phyloP scores from a whole-genome alignment of 2,113 vertebrate genomes.

The Psilopogon haemacephalus region DNA sequence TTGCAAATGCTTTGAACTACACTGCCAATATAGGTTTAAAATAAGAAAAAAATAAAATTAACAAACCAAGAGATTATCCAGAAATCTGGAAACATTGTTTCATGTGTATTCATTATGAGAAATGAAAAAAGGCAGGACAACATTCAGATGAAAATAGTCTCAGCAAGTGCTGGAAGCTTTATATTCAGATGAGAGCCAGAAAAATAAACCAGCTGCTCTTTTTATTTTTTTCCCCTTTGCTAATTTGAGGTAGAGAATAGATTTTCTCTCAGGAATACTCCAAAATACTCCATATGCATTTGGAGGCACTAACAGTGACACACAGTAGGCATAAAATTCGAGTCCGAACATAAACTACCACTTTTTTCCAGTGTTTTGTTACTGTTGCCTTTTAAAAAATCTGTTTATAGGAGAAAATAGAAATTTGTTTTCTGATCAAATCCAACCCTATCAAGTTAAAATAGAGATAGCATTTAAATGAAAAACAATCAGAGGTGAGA shows the following conservation, averaged over 20 bases:
- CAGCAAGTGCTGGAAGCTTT: not conserved
- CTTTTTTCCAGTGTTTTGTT: not conserved
- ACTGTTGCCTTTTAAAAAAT: not conserved
- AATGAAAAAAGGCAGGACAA: not conserved
- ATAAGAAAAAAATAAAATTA: not conserved
- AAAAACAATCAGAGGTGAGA: not conserved
- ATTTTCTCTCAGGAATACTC: not conserved
- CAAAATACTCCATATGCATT: not conserved
- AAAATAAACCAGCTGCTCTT: not conserved
- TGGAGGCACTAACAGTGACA: not conserved
- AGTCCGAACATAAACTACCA: not conserved
- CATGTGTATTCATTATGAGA: not conserved
- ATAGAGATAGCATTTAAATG: not conserved
- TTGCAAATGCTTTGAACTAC: not conserved
- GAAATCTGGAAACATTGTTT: not conserved
- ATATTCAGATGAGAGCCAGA: not conserved
- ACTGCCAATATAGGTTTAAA: not conserved
- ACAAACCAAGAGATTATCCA: not conserved
- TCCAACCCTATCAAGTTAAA: not conserved
- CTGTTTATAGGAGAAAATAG: not conserved
- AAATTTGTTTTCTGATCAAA: not conserved
- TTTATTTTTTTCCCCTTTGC: not conserved
- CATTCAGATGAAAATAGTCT: not conserved
- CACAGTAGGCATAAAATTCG: not conserved
- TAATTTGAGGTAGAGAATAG: not conserved